Base-by-base conservation (phyloP, 2,888 invertebrate genomes). In the Eremobia ochroleuca region DNA sequence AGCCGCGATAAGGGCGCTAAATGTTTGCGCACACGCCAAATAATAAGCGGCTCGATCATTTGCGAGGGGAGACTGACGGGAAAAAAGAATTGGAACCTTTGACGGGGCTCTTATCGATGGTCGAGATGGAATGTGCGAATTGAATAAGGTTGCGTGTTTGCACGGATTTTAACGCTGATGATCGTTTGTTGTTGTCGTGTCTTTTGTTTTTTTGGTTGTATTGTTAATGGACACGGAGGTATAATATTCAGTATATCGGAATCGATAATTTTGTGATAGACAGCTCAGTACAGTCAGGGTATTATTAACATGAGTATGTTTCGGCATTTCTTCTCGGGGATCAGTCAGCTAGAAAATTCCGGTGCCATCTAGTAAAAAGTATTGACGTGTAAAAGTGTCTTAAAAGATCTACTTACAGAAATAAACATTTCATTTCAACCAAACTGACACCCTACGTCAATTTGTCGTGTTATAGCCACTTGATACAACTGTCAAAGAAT, bases 1-100 rank as follows among this genome's bases (percentile, higher is more conserved):
- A 94, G 96, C 91, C 90, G 89, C 94, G 97, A 96, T 97, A 97
- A 97, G 96, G 94, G 93, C 90, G 94, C 94, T 95, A 95, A 96
- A 97, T 97, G 97, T 96, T 96, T 96, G 96, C 92, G 95, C 95
- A 95, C 96, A 96, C 96, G 96, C 96, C 96, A 96, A 96, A 96
- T 96, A 96, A 96, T 96, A 96, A 96, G 95, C 94, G 95, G 87
- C 91, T 92, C 94, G 95, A 96, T 96, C 96, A 96, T 96, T 96
- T 96, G 93, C 94, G 94, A 92, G 93, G 95, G 94, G 94, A 91
- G 89, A 92, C 92, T 90, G 90, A 90, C 93, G 93, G 92, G 92
- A 92, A 93, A 95, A 95, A 94, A 94, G 86, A 87, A 89, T 82
- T 78, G 77, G 93, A 91, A 93, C 92, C 91, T 92, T 92, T 94